Evolutionary conservation across 2,113 vertebrate species (phyloP).

Genomic region (Rana temporaria): DNA sequence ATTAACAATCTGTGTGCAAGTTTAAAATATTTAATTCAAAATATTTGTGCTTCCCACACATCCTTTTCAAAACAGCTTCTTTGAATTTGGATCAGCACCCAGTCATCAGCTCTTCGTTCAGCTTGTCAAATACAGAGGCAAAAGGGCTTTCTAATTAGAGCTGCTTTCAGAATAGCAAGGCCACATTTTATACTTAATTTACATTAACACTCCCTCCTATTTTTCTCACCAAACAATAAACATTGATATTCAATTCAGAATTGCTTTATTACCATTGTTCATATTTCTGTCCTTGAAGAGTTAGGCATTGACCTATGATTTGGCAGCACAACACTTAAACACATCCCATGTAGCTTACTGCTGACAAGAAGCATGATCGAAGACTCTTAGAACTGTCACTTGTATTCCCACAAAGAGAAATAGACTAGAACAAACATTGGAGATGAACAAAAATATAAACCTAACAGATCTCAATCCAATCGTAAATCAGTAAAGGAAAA

Average conservation of each 20-base stretch:
- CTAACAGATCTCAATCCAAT: background rate
- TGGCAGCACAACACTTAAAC: slow-evolving; percentile 35
- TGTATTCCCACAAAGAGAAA: slow-evolving; percentile 21
- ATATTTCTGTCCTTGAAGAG: slow-evolving; percentile 35
- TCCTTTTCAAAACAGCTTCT: slow-evolving; percentile 28
- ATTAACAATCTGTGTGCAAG: slow-evolving; percentile 23
- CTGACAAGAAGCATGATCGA: slow-evolving; percentile 31
- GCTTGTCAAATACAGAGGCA: slow-evolving; percentile 50
- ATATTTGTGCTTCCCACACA: slow-evolving; percentile 49
- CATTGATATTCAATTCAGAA: slow-evolving; percentile 27
- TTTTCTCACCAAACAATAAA: slow-evolving; percentile 39
- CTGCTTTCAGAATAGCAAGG: slow-evolving; percentile 10
- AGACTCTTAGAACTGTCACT: slow-evolving; percentile 32
- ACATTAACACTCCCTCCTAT: background rate
- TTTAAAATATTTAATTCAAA: slow-evolving; percentile 18
- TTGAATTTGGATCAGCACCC: slow-evolving; percentile 50
- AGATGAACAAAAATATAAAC: background rate
- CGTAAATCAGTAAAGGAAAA: background rate
- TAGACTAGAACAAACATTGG: slow-evolving; percentile 14
- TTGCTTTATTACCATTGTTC: slow-evolving; percentile 40
- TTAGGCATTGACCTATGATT: slow-evolving; percentile 45
- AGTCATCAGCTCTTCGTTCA: slow-evolving; percentile 51
- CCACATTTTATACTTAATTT: slow-evolving; percentile 50
- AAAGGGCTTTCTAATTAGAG: slow-evolving; percentile 46
- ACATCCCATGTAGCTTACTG: slow-evolving; percentile 1